Conservation (phyloP, 37 sponge, comb jelly and placozoan species). For the Oopsacas minuta region DNA sequence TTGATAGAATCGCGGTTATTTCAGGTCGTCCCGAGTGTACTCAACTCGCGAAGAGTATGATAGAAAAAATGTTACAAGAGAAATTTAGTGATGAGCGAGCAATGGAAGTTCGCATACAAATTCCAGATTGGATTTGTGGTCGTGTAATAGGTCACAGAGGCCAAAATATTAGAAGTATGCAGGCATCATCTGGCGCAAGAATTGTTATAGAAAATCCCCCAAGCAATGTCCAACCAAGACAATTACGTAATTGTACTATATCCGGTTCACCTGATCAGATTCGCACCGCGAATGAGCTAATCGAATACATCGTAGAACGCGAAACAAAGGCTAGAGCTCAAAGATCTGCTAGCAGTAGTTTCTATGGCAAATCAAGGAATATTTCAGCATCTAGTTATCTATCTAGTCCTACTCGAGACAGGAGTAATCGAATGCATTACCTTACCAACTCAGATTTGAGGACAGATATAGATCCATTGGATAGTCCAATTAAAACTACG, state of each 20-base stretch:
- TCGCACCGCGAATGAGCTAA: not conserved
- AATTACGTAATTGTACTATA: not conserved
- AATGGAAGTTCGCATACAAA: not conserved
- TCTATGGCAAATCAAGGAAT: not conserved
- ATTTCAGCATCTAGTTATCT: not conserved
- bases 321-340: not conserved
- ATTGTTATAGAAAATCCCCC: not conserved
- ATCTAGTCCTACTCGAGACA: not conserved
- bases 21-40: constrained; percentile 14
- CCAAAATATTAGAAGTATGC: not conserved
- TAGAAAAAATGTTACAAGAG: constrained; percentile 2
- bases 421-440: not conserved
- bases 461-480: not conserved
- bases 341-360: not conserved
- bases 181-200: not conserved
- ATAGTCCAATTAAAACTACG: not conserved
- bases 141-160: not conserved
- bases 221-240: not conserved
- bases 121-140: constrained; percentile 15
- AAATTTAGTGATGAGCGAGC: not conserved
- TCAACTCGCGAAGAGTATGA: constrained; percentile 12
- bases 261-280: not conserved
- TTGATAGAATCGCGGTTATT: not conserved
- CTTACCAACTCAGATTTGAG: not conserved
- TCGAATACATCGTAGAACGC: not conserved